Evolutionary conservation across 1,140 invertebrate genomes (phyloP), one percentile per base, ranked within the genome.

Genomic region (Bombus vancouverensis): DNA sequence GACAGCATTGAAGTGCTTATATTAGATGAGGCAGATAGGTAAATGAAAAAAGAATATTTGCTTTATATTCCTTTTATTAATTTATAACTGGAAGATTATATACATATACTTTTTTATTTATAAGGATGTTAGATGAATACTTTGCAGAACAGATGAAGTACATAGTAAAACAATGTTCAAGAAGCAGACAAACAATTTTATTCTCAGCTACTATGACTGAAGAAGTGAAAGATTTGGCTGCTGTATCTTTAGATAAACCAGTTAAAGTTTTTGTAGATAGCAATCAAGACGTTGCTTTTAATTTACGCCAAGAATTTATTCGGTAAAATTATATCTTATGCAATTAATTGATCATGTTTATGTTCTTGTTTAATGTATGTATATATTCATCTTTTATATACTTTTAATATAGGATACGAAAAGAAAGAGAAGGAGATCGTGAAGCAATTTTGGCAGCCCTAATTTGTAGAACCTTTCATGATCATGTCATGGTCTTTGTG

Each of bases 171-270:
- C 97, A 99, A 88, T 99, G 99, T 95, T 96, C 98, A 5, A 96
- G 97, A 66, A 98, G 97, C n/a, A 96, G 99, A n/a, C 99, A 99
- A 95, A 99, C 99, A 0, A 98, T 99, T 96, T 95, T 99, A 34
- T 99, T 99, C 95, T 99, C 99, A 3, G 99, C 99, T 25, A 99
- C 99, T 3, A 99, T 99, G 99, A 99, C 98, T 8, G 99, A 99
- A 74, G 97, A 98, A 95, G 99, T 99, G 0, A 97, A 98, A 95
- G 98, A 99, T 95, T 95, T 99, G 70, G 98, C 98, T 1, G 96
- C 98, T 3, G 97, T 99, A 1, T 99, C 99, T 0, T 95, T 99
- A 9, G 97, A 97, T 71, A 97, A 98, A 87, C 99, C 99, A 1
- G 97, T 99, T 15, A 98, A 98, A 95, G 96, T 99, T 79, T 99